Conservation (phyloP, 1,140 invertebrate genomes). For the roundworm (Caenorhabditis elegans) region WBcel235 BX284602.5:7320001-7320500, state of each 20-base stretch:
- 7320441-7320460: conserved; percentile 7
- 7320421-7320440: conserved; percentile 25
- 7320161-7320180: neutral
- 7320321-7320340: neutral
- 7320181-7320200: neutral
- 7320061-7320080: neutral
- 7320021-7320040: neutral
- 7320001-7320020: neutral
- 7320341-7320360: neutral
- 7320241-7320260: conserved; percentile 13
- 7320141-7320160: neutral
- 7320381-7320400: neutral
- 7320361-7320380: neutral
- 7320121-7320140: neutral
- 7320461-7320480: neutral
- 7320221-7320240: conserved; percentile 2
- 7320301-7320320: neutral
- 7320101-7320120: too few species aligned
- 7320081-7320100: too few species aligned
- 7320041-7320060: neutral
- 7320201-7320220: neutral
- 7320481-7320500: neutral
- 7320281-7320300: too few species aligned
- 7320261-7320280: neutral
- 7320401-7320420: conserved; percentile 1